Conservation (phyloP, 2,797 vertebrate genomes). For the Melopsittacus undulatus region DNA sequence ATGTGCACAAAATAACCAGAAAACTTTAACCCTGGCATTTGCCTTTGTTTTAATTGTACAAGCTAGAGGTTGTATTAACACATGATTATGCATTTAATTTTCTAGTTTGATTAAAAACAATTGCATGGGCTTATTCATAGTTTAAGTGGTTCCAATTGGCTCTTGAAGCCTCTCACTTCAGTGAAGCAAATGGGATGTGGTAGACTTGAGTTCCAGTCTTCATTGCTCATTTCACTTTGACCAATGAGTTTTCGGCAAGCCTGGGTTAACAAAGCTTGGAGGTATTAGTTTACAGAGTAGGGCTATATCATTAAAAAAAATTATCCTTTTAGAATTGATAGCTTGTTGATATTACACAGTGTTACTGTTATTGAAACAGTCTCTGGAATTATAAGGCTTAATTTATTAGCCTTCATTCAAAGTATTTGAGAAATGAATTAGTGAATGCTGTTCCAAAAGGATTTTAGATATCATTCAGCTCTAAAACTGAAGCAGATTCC, state of each 20-base stretch:
- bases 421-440: conserved; percentile 11
- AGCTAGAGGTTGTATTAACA: background rate
- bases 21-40: background rate
- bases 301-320: background rate
- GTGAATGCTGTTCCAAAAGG: background rate
- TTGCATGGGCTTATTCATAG: background rate
- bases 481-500: background rate
- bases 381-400: background rate
- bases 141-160: conserved; percentile 2
- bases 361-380: background rate
- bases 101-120: conserved; percentile 31
- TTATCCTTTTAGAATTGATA: background rate
- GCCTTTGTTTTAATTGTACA: background rate
- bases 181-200: background rate
- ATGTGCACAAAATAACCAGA: background rate
- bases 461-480: conserved; percentile 15
- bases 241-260: background rate
- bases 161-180: conserved; percentile 9
- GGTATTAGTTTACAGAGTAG: background rate
- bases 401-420: conserved; percentile 11
- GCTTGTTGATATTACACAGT: background rate
- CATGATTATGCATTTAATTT: conserved; percentile 22
- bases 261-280: background rate
- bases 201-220: background rate
- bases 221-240: background rate